These are phyloP conservation scores for Sceloporus tristichus DNA, from an alignment of 2,113 vertebrate species.

Conservation along the genomic window DNA sequence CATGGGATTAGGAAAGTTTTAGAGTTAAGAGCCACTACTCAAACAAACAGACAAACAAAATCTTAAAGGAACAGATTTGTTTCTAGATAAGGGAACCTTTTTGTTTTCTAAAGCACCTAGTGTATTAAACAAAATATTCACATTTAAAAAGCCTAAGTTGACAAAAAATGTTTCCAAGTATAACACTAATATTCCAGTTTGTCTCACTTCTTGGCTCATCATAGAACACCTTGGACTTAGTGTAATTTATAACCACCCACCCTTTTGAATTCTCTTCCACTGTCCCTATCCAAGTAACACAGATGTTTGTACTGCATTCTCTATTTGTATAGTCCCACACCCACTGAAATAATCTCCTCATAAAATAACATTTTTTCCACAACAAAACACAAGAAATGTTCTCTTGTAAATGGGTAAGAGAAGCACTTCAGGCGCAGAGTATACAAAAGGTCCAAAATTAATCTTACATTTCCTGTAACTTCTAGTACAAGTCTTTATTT, in stretches of 20 bases:
- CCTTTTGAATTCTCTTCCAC: not conserved
- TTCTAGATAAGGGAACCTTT: not conserved
- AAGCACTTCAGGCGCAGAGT: slow-evolving; percentile 27
- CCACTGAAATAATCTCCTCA: not conserved
- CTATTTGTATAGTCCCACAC: not conserved
- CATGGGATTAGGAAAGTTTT: not conserved
- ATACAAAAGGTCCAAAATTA: not conserved
- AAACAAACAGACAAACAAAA: not conserved
- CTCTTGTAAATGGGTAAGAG: not conserved
- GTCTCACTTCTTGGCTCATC: not conserved
- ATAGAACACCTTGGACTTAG: not conserved
- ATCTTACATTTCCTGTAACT: slow-evolving; percentile 21
- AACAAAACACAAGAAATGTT: not conserved
- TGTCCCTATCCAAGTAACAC: not conserved
- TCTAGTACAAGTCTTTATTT: slow-evolving; percentile 29
- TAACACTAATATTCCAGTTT: not conserved
- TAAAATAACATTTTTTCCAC: not conserved
- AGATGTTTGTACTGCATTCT: not conserved
- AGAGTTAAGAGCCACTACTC: not conserved
- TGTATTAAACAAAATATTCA: not conserved
- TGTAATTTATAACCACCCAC: not conserved
- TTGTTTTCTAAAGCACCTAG: not conserved
- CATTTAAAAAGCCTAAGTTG: not conserved
- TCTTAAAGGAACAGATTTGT: not conserved
- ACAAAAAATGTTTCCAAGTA: not conserved